Conservation (phyloP, 2,888 invertebrate species). For the Pollenia griseotomentosa region DNA sequence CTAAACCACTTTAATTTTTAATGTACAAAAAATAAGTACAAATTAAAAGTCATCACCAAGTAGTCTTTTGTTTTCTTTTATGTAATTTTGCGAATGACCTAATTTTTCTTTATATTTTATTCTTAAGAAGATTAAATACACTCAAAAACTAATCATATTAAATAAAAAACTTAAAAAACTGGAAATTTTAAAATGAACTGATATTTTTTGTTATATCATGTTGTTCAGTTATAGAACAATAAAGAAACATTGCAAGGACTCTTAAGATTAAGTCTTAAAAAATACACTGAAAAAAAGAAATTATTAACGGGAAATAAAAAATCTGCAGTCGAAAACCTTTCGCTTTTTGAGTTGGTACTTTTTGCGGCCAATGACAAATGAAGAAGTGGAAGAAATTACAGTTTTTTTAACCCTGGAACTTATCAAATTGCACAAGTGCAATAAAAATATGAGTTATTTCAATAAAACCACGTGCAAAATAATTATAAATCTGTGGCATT, state of each 20-base stretch:
- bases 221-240: neutral
- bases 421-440: too few relatives aligned
- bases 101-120: slow-evolving; percentile 2
- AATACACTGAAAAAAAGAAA: neutral
- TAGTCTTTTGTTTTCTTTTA: slow-evolving; percentile 45
- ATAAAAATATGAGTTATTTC: too few relatives aligned
- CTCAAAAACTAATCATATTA: slow-evolving; percentile 14
- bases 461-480: too few relatives aligned
- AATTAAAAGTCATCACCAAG: slow-evolving; percentile 36
- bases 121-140: slow-evolving; percentile 46
- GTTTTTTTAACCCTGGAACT: too few relatives aligned
- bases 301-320: neutral
- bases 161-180: neutral
- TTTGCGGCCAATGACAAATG: too few relatives aligned
- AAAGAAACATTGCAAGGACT: neutral
- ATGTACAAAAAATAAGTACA: neutral
- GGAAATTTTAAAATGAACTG: neutral
- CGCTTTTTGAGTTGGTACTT: too few relatives aligned
- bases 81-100: slow-evolving; percentile 55
- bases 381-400: too few relatives aligned
- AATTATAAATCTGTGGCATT: too few relatives aligned
- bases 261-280: neutral
- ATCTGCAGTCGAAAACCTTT: too few relatives aligned
- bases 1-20: neutral
- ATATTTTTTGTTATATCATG: neutral